These are phyloP conservation scores for Delphinus delphis DNA, from an alignment of 2,113 vertebrate species.

Conservation along the genomic window DNA sequence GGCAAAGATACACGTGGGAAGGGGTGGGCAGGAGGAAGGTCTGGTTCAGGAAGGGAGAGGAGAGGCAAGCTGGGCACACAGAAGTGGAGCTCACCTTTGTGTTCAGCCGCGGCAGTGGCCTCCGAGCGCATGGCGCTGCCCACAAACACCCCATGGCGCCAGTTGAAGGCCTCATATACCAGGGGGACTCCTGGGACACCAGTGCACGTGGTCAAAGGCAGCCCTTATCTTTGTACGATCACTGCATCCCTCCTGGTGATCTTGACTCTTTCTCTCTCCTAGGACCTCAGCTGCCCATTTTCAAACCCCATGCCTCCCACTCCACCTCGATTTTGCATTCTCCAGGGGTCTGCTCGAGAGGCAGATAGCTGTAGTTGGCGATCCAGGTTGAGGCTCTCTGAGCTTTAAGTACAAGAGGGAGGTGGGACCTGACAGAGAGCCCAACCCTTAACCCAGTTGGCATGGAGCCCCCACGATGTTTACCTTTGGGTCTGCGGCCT, in stretches of 20 bases:
- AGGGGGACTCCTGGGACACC: conserved; percentile 82
- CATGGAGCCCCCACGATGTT: neutral
- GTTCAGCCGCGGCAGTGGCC: conserved; percentile 85
- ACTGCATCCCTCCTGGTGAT: neutral
- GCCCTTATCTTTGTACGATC: neutral
- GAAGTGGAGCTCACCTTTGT: conserved; percentile 78
- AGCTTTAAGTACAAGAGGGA: neutral
- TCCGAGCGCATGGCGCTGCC: conserved; percentile 86
- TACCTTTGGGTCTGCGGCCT: conserved; percentile 84
- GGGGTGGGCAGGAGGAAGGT: neutral
- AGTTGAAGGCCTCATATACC: conserved; percentile 85
- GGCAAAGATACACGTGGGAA: neutral
- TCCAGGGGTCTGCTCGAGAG: neutral
- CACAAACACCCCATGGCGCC: conserved; percentile 86
- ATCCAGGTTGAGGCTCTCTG: neutral
- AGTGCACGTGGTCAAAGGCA: neutral
- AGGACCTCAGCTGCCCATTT: neutral
- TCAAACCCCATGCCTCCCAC: neutral
- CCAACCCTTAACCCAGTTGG: neutral
- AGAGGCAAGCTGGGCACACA: neutral
- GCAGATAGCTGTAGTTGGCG: neutral
- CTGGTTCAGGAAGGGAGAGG: neutral
- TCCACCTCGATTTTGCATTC: neutral
- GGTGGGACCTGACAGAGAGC: neutral
- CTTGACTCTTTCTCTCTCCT: neutral